A percentile compares a stretch with the other conserved stretches of the same genome.
phyloP scores from a whole-genome alignment of 2,888 invertebrate genomes.

The Augochlorella aurata region DNA sequence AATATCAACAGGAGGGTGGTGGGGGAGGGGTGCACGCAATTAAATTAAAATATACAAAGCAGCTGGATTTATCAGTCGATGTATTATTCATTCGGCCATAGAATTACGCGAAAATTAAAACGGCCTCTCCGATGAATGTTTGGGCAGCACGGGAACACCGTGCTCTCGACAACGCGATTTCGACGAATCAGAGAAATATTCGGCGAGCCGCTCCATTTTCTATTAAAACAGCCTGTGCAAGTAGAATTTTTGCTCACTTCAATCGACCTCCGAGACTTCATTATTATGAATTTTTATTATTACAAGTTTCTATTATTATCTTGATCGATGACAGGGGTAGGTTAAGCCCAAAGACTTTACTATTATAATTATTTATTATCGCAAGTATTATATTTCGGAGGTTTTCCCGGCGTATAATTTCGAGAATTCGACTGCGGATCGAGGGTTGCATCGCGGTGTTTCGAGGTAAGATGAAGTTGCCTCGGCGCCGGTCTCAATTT shows the following conservation, averaged over 20 bases:
- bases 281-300: no score
- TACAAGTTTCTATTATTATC: no score
- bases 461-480: neutral
- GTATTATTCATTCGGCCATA: neutral
- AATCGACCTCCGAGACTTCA: no score
- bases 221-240: no score
- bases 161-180: neutral
- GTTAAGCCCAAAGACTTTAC: no score
- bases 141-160: neutral
- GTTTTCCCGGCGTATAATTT: no score
- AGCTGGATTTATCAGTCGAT: neutral
- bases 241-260: no score
- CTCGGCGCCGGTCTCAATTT: slow-evolving; percentile 1
- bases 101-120: neutral
- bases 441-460: neutral
- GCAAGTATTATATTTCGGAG: no score
- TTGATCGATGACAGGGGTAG: no score
- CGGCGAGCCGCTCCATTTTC: neutral
- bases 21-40: neutral
- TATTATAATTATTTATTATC: no score
- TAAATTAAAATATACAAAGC: neutral
- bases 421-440: no score
- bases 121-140: neutral
- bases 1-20: neutral
- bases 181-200: neutral